A percentile compares a stretch with the other conserved stretches of the same genome.
These are phyloP conservation scores for Alauda arvensis DNA, from an alignment of 2,797 vertebrate genomes.

Conservation along the genomic window DNA sequence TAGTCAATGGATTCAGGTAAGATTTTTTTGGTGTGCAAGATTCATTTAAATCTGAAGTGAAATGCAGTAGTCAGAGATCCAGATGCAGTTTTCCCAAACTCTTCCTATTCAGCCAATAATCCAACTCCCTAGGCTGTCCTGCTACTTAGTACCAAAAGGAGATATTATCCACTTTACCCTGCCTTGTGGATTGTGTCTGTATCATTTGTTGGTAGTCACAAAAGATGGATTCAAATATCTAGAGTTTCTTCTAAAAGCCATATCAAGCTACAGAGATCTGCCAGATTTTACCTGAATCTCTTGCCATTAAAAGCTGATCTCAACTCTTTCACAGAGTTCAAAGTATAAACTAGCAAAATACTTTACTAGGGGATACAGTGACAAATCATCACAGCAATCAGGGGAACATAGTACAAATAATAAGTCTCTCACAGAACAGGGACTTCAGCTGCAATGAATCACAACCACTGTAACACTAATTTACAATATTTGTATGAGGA, in stretches of 20 bases:
- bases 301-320: background rate
- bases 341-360: background rate
- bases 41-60: constrained; percentile 2
- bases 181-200: background rate
- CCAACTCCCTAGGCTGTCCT: background rate
- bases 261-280: background rate
- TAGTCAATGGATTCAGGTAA: background rate
- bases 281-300: background rate
- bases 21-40: background rate
- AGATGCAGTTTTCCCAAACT: background rate
- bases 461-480: background rate
- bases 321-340: background rate
- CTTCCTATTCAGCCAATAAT: background rate
- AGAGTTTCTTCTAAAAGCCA: background rate
- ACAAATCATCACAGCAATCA: background rate
- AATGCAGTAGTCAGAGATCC: background rate
- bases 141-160: background rate
- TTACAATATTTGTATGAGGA: background rate
- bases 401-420: background rate
- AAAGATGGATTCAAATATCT: background rate
- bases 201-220: background rate
- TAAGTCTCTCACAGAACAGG: background rate
- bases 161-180: background rate
- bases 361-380: background rate
- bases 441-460: background rate